Evolutionary conservation across 2,113 vertebrate genomes (phyloP).

Genomic region (Laticauda colubrina): DNA sequence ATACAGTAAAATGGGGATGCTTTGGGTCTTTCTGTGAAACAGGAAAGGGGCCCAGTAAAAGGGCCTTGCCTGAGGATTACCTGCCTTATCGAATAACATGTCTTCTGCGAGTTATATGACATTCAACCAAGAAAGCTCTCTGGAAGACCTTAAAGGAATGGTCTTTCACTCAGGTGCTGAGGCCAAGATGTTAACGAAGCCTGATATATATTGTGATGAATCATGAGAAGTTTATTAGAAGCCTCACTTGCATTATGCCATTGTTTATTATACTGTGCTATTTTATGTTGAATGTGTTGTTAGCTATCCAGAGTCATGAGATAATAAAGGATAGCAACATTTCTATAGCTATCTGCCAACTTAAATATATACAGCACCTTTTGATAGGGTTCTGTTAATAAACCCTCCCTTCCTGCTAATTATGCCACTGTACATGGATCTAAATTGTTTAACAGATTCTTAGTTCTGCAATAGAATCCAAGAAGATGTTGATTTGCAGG

Average conservation of each 20-base stretch:
- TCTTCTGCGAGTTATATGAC: not conserved
- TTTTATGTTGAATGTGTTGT: not conserved
- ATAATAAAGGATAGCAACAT: not conserved
- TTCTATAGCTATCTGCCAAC: not conserved
- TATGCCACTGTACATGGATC: not conserved
- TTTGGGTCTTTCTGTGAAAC: not conserved
- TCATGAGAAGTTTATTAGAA: not conserved
- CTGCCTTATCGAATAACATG: not conserved
- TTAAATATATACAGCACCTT: not conserved
- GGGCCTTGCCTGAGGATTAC: not conserved
- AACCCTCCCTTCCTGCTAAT: not conserved
- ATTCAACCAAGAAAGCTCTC: not conserved
- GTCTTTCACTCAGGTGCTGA: not conserved
- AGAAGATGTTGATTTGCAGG: constrained; percentile 10
- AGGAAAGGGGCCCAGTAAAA: not conserved
- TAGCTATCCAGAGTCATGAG: not conserved
- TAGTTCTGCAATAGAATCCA: constrained; percentile 22
- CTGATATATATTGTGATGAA: not conserved
- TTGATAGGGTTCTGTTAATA: not conserved
- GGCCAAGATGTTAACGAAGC: not conserved
- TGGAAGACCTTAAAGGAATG: not conserved
- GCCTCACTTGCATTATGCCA: not conserved
- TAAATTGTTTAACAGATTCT: constrained; percentile 36
- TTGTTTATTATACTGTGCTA: not conserved
- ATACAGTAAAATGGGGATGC: not conserved